A percentile compares a stretch with the other conserved stretches of the same genome.
phyloP scores from a whole-genome alignment of 2,113 vertebrate genomes.

The Pholis gunnellus region DNA sequence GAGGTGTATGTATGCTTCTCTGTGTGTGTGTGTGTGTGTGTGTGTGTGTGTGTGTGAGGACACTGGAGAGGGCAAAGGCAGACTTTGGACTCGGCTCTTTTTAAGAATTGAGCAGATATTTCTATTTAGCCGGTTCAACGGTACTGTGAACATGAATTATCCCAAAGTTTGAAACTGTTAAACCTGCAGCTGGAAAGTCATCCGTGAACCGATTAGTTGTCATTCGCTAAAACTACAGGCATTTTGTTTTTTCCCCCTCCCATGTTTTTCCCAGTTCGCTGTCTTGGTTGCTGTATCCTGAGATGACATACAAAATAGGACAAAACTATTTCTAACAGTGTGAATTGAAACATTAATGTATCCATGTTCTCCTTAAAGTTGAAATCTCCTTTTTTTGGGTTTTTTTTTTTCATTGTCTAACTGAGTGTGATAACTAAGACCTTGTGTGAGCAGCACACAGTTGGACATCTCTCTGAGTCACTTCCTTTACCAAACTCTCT shows the following conservation, averaged over 20 bases:
- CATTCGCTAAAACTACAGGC: background rate
- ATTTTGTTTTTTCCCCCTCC: background rate
- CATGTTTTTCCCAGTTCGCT: background rate
- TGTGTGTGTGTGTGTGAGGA: conserved; percentile 1
- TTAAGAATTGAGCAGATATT: conserved; percentile 2
- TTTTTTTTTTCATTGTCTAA: conserved; percentile 23
- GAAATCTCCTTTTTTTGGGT: conserved; percentile 1
- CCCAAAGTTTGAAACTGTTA: conserved; percentile 4
- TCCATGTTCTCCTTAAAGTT: conserved; percentile 12
- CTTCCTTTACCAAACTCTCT: conserved; percentile 79
- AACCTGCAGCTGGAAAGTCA: background rate
- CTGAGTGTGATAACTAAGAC: conserved; percentile 45
- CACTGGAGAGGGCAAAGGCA: conserved; percentile 31
- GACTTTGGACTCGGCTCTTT: background rate
- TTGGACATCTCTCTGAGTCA: conserved; percentile 59
- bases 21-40: conserved; percentile 26
- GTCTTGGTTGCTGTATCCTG: background rate
- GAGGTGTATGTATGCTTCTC: conserved; percentile 20
- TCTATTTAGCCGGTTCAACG: background rate
- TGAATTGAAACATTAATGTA: conserved; percentile 13
- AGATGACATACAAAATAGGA: background rate
- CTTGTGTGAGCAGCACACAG: conserved; percentile 43
- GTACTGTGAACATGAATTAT: background rate
- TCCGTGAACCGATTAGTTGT: background rate
- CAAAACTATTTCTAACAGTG: background rate